phyloP scores from a whole-genome alignment of 1,140 invertebrate species.

The Mizuhopecten yessoensis region DNA sequence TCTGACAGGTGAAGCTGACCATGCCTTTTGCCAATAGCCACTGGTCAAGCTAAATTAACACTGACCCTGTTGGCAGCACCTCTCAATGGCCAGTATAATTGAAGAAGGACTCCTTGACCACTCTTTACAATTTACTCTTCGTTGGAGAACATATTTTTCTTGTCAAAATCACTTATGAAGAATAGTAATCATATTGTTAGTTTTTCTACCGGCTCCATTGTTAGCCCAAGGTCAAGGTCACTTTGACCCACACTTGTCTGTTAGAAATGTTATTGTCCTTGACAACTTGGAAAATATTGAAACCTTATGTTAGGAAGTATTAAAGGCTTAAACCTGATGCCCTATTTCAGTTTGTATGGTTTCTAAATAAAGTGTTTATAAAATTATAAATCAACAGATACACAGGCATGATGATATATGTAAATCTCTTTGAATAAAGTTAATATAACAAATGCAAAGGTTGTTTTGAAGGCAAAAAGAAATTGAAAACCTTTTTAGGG shows the following conservation, averaged over 20 bases:
- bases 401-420: too few relatives aligned
- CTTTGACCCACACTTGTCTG: not conserved
- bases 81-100: not conserved
- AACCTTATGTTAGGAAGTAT: not conserved
- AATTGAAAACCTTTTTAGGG: too few relatives aligned
- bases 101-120: not conserved
- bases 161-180: not conserved
- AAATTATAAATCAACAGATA: too few relatives aligned
- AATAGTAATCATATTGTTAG: not conserved
- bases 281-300: not conserved
- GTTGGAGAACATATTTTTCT: conserved; percentile 1
- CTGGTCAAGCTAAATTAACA: conserved; percentile 33
- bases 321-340: too few relatives aligned
- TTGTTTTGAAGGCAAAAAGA: too few relatives aligned
- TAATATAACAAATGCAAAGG: too few relatives aligned
- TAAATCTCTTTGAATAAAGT: too few relatives aligned
- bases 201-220: not conserved
- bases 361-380: too few relatives aligned
- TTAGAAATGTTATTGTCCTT: not conserved
- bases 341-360: too few relatives aligned
- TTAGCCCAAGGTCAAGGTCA: not conserved
- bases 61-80: not conserved
- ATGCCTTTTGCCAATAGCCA: not conserved
- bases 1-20: not conserved
- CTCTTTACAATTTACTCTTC: not conserved